Evolutionary conservation across 2,797 vertebrate species (phyloP), one percentile per base, ranked within the genome.

Genomic region (Gastrophryne carolinensis): DNA sequence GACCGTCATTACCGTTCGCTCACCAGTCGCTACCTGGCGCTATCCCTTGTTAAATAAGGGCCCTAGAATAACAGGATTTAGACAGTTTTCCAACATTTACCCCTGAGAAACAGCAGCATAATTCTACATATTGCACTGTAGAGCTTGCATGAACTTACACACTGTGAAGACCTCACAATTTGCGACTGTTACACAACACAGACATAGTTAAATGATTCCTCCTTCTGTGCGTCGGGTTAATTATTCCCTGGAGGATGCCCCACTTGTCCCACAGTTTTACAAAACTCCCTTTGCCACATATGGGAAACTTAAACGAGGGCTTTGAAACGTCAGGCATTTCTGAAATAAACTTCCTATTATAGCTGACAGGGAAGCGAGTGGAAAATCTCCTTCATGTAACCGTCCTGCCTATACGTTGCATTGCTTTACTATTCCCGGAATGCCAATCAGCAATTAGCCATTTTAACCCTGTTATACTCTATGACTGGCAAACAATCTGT

Each of bases 341-440:
- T 78, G 52, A 39, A 41, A 72, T 66, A 63, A 57, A 72, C 49
- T 53, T 78, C 75, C 75, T 72, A 78, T 72, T 78, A 66, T 65
- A 72, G 68, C 23, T 78, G 75, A 66, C 53, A 23, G 26, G 4
- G 32, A 65, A 27, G 52, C 61, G 35, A 52, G n/a, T 52, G 67
- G 56, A 64, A 72, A 62, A 24, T 23, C 9, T n/a, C 11, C 5
- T 49, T 50, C n/a, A 23, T 64, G 23, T 64, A 9, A 50, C 49
- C n/a, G 58, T 72, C 8, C 41, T 30, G 15, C n/a, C 39, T 7
- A 69, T 75, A 69, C 64, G 58, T 66, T n/a, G 6, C 17, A 37
- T 4, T 32, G 17, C 8, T 6, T 63, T 15, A 37, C 21, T 29
- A 52, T 67, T 19, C 56, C 32, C 15, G 64, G 54, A 54, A 57